Evolutionary conservation across 2,888 invertebrate species (phyloP).

Genomic region (Cheilosia soror): DNA sequence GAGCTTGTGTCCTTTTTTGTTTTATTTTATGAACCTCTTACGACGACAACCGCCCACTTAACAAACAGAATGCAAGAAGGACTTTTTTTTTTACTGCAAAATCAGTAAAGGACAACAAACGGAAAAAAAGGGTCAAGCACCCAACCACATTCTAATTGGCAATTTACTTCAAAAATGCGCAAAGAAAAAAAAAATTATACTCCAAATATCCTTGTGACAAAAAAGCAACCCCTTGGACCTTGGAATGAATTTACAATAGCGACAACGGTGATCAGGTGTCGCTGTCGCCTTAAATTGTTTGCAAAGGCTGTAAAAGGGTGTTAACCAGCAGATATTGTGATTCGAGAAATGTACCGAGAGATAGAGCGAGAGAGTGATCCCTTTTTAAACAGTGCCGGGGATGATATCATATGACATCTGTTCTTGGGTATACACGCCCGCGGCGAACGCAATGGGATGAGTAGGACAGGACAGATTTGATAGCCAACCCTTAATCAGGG

Average conservation of each 20-base stretch:
- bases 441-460: neutral
- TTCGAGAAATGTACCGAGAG: slow-evolving; percentile 40
- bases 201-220: slow-evolving; percentile 50
- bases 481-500: slow-evolving; percentile 70
- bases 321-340: slow-evolving; percentile 73
- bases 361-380: slow-evolving; percentile 43
- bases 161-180: slow-evolving; percentile 42
- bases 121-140: slow-evolving; percentile 70
- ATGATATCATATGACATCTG: slow-evolving; percentile 72
- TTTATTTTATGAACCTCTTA: slow-evolving; percentile 34
- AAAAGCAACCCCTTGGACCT: slow-evolving; percentile 1
- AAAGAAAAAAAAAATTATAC: slow-evolving; percentile 43
- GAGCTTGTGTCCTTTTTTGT: slow-evolving; percentile 40
- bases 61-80: slow-evolving; percentile 18
- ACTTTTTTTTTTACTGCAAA: slow-evolving; percentile 29
- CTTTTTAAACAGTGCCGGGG: slow-evolving; percentile 33
- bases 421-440: slow-evolving; percentile 31
- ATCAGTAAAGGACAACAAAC: slow-evolving; percentile 39
- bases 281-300: slow-evolving; percentile 72
- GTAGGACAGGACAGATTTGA: slow-evolving; percentile 47
- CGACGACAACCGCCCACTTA: slow-evolving; percentile 6
- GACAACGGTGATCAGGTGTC: slow-evolving; percentile 66
- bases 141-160: slow-evolving; percentile 73
- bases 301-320: slow-evolving; percentile 73
- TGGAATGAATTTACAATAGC: slow-evolving; percentile 46